Evolutionary conservation across 2,888 invertebrate genomes (phyloP), one percentile per base, ranked within the genome.

Genomic region (Camptogramma bilineatum): DNA sequence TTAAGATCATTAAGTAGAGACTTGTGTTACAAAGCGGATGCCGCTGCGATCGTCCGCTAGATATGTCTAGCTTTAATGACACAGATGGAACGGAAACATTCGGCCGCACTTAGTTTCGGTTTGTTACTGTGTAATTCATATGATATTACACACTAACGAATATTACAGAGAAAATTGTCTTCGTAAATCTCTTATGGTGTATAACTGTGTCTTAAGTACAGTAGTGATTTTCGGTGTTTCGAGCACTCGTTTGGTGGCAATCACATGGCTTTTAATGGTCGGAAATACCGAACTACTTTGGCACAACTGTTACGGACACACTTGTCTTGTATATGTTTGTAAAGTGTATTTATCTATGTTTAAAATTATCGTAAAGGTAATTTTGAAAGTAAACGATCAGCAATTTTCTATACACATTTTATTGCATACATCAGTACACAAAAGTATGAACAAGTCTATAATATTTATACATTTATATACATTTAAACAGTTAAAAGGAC

Each of bases 71-170:
- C 68, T 78, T 74, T 88, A 89, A 90, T 88, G 90, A 85, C 74
- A 69, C 75, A 77, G 79, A 80, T 71, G 78, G 80, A 78, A 82
- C 88, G 87, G 88, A 88, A 88, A 86, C 86, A 84, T 89, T 90
- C 87, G 85, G 82, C 80, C 76, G 87, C 89, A 91, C 90, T 91
- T 90, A 88, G 92, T 90, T 85, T 87, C 89, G 91, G 83, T 90
- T 91, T 89, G 90, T 91, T 91, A 90, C 87, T 78, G 84, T 88
- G 87, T 91, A 88, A 90, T 88, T 88, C 86, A 87, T 88, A 89
- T 85, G 85, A 81, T 86, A 87, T 87, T 88, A 87, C 68, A 71
- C 67, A 73, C 82, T 78, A 79, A 81, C 77, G 76, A 81, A 86
- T 83, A 85, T 86, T 84, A 83, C 80, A 80, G 80, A 84, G 79